Evolutionary conservation across 2,888 invertebrate genomes (phyloP).

Genomic region (Pandemis heparana): DNA sequence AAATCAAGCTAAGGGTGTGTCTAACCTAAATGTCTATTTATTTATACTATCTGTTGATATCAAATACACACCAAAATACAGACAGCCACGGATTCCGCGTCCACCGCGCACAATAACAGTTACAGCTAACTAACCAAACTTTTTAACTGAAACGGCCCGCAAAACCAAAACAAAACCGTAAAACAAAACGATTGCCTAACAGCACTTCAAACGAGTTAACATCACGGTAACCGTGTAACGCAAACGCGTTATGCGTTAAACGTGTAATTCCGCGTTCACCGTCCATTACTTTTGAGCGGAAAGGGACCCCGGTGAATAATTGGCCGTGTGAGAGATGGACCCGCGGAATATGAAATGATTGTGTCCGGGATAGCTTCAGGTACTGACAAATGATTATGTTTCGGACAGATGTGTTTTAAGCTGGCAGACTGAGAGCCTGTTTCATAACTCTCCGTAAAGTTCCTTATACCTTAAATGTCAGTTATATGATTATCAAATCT

Average conservation of each 20-base stretch:
- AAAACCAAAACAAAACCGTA: constrained; percentile 1
- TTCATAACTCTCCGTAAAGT: not conserved
- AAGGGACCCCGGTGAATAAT: constrained; percentile 71
- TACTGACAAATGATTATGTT: constrained; percentile 42
- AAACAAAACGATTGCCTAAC: constrained; percentile 70
- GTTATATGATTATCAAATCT: no score
- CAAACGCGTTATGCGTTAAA: constrained; percentile 61
- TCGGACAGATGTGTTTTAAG: constrained; percentile 4
- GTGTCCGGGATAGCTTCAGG: constrained; percentile 60
- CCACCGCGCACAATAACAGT: constrained; percentile 12
- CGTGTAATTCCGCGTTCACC: constrained; percentile 79
- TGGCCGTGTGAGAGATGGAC: constrained; percentile 78
- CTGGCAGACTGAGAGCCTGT: constrained; percentile 5
- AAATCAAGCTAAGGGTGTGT: no score
- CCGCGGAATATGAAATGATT: constrained; percentile 80
- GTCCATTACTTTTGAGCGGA: constrained; percentile 77
- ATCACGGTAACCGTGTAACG: constrained; percentile 62
- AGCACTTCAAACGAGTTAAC: constrained; percentile 77
- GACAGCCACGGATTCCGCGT: not conserved
- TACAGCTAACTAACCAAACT: constrained; percentile 20
- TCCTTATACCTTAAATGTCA: no score
- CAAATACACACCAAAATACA: not conserved
- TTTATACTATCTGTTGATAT: not conserved
- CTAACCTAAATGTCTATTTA: not conserved
- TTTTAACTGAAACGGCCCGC: constrained; percentile 10